These are phyloP conservation scores for Drosophila merina DNA, from an alignment of 2,888 invertebrate genomes.

Conservation along the genomic window DNA sequence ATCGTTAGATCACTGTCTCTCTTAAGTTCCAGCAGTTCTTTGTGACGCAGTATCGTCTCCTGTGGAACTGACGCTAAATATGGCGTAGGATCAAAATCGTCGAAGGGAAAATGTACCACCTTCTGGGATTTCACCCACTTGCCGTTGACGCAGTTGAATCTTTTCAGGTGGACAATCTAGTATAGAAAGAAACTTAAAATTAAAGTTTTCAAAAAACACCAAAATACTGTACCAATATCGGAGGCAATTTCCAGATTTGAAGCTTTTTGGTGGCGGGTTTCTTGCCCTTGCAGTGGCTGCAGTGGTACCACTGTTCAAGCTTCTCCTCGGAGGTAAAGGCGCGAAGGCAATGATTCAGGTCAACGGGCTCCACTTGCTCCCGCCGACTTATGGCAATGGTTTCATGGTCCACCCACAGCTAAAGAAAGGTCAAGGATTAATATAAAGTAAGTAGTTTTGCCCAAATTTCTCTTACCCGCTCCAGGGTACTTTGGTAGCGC, in stretches of 20 bases:
- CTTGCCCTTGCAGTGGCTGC: slow-evolving; percentile 91
- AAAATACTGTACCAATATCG: slow-evolving; percentile 88
- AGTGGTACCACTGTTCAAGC: slow-evolving; percentile 93
- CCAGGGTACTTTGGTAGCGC: slow-evolving; percentile 91
- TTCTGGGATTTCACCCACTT: slow-evolving; percentile 98
- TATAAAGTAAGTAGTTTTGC: background rate
- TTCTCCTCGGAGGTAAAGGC: slow-evolving; percentile 95
- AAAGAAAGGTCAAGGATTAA: background rate
- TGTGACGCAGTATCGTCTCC: slow-evolving; percentile 89
- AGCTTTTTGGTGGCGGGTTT: slow-evolving; percentile 95
- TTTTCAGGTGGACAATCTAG: slow-evolving; percentile 95
- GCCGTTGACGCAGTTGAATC: slow-evolving; percentile 95
- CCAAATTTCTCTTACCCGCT: slow-evolving; percentile 85
- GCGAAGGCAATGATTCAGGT: slow-evolving; percentile 92
- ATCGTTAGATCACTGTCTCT: slow-evolving; percentile 43
- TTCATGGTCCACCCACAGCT: slow-evolving; percentile 91
- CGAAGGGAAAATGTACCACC: slow-evolving; percentile 94
- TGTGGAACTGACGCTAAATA: slow-evolving; percentile 93
- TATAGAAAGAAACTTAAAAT: slow-evolving; percentile 7
- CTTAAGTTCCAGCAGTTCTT: slow-evolving; percentile 85
- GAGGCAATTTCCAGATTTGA: slow-evolving; percentile 96
- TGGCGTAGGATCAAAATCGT: slow-evolving; percentile 93
- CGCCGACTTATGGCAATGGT: slow-evolving; percentile 89
- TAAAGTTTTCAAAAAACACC: slow-evolving; percentile 44
- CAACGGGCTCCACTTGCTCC: slow-evolving; percentile 92